These are phyloP conservation scores for Magallana nippona DNA, from an alignment of 2,888 invertebrate species.

Conservation along the genomic window DNA sequence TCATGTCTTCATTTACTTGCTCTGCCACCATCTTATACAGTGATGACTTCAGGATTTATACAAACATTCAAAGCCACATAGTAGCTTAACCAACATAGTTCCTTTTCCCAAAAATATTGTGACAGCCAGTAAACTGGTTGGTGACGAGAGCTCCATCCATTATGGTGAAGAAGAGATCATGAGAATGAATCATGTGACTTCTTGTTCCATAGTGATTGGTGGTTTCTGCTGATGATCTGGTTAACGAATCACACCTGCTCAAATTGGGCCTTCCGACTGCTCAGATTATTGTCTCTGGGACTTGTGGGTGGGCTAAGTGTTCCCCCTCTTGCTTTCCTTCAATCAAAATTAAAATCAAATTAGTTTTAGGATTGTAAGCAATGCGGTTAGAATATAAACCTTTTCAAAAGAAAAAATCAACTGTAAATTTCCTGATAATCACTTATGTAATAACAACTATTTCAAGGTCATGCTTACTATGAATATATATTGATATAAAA, in stretches of 20 bases:
- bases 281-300: constrained; percentile 43
- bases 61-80: not conserved
- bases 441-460: too few relatives aligned
- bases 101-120: not conserved
- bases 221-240: not conserved
- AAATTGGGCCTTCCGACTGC: constrained; percentile 40
- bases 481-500: too few relatives aligned
- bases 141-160: not conserved
- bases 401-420: too few relatives aligned
- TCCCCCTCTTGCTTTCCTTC: constrained; percentile 53
- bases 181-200: constrained; percentile 4
- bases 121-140: not conserved
- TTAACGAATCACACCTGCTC: not conserved
- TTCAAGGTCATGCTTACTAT: too few relatives aligned
- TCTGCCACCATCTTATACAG: too few relatives aligned
- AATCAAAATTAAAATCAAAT: constrained; percentile 36
- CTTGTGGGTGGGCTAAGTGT: constrained; percentile 52
- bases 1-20: too few relatives aligned
- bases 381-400: too few relatives aligned
- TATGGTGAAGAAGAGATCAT: not conserved
- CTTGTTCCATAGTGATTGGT: not conserved
- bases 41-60: too few relatives aligned
- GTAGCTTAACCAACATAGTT: not conserved
- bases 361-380: not conserved
- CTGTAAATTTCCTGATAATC: too few relatives aligned